Evolutionary conservation across 23 tunicate genomes (phyloP).

Genomic region (Corella eumyota): DNA sequence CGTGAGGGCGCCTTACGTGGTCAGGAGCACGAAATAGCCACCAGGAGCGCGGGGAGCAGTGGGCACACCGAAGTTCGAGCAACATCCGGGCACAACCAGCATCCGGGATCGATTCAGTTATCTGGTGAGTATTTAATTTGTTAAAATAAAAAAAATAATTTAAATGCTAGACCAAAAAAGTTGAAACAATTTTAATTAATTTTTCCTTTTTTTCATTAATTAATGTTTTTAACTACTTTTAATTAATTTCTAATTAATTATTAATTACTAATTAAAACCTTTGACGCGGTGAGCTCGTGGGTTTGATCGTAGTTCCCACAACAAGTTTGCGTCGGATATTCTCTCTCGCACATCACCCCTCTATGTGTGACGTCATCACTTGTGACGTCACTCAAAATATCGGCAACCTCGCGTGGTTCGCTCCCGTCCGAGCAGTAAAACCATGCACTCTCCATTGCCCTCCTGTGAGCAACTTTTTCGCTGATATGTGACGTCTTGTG

Average conservation of each 20-base stretch:
- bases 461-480: slow-evolving; percentile 5
- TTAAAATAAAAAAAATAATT: too few species aligned
- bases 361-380: not conserved
- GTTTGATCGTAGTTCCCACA: slow-evolving; percentile 56
- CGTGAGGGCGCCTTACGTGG: slow-evolving; percentile 35
- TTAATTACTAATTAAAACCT: too few species aligned
- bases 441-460: slow-evolving; percentile 42
- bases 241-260: too few species aligned
- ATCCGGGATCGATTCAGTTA: slow-evolving; percentile 51
- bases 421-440: slow-evolving; percentile 49
- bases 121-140: slow-evolving; percentile 8
- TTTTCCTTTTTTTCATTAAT: too few species aligned
- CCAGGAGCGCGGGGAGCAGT: slow-evolving; percentile 87
- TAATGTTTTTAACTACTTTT: too few species aligned
- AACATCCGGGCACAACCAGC: slow-evolving; percentile 38
- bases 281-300: too few species aligned
- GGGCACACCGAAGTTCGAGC: slow-evolving; percentile 79
- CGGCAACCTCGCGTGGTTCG: slow-evolving; percentile 17
- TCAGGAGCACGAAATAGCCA: slow-evolving; percentile 85
- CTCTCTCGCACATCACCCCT: slow-evolving; percentile 54
- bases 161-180: too few species aligned
- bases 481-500: not conserved
- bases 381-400: not conserved
- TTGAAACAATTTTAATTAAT: not conserved
- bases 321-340: slow-evolving; percentile 60